Evolutionary conservation across 2,888 invertebrate genomes (phyloP).

Genomic region (Phyto melanocephala): DNA sequence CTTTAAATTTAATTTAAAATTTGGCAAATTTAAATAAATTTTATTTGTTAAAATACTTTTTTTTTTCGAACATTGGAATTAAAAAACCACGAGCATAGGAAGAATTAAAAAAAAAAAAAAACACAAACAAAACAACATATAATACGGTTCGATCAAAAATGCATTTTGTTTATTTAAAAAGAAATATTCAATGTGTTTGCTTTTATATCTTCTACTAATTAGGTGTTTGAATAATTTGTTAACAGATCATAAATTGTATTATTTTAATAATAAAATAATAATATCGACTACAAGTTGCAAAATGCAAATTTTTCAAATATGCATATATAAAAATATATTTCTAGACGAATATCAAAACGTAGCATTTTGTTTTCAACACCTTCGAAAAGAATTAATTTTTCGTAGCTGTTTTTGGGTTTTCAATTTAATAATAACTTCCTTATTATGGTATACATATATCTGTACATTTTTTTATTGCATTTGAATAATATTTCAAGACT

Average conservation of each 20-base stretch:
- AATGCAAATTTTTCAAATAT: not conserved
- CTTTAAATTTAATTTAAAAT: not conserved
- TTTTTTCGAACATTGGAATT: not conserved
- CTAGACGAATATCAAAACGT: not conserved
- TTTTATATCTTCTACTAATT: too few relatives aligned
- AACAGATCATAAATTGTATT: constrained; percentile 4
- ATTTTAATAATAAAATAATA: not conserved
- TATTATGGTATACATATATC: too few relatives aligned
- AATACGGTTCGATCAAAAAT: not conserved
- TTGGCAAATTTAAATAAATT: not conserved
- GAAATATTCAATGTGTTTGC: not conserved
- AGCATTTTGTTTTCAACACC: constrained; percentile 17
- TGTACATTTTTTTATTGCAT: too few relatives aligned
- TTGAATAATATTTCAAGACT: too few relatives aligned
- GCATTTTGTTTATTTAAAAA: not conserved
- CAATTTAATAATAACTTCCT: not conserved
- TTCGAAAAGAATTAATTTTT: not conserved
- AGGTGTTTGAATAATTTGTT: not conserved
- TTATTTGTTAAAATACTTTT: not conserved
- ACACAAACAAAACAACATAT: not conserved
- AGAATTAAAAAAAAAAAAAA: not conserved
- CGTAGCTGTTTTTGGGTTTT: not conserved
- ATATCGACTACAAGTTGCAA: not conserved
- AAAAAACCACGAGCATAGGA: not conserved
- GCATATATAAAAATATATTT: too few relatives aligned